phyloP scores from a whole-genome alignment of 2,888 invertebrate species.

The Ectemnius cavifrons region DNA sequence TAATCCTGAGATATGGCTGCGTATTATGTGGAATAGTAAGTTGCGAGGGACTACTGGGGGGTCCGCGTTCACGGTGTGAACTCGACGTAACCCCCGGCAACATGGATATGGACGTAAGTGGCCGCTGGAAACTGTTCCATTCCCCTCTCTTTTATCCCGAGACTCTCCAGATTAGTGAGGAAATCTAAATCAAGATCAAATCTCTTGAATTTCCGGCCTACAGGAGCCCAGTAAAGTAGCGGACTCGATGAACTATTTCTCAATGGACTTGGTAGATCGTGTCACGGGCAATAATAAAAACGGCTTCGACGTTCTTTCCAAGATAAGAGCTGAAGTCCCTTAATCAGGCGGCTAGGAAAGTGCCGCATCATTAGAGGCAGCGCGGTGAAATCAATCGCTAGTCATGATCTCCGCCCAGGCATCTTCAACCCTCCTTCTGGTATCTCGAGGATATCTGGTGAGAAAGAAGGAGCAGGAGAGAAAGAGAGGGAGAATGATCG shows the following conservation, averaged over 20 bases:
- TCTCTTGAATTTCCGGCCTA: constrained; percentile 48
- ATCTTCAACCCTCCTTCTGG: constrained; percentile 16
- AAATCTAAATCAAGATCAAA: constrained; percentile 63
- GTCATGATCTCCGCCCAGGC: constrained; percentile 40
- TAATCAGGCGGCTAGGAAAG: constrained; percentile 21
- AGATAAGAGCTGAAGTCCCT: constrained; percentile 1
- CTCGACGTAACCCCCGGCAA: constrained; percentile 64
- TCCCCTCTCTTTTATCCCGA: constrained; percentile 18
- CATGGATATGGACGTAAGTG: constrained; percentile 61
- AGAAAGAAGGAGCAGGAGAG: no score
- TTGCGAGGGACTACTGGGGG: constrained; percentile 65
- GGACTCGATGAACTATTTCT: no score
- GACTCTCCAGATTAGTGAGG: constrained; percentile 47
- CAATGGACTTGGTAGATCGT: no score
- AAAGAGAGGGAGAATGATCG: constrained; percentile 40
- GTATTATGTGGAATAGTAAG: constrained; percentile 74
- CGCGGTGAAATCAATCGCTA: constrained; percentile 40
- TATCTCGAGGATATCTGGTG: constrained; percentile 53
- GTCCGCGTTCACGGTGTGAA: constrained; percentile 65
- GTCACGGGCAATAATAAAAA: neutral
- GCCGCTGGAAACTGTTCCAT: constrained; percentile 26
- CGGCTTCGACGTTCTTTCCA: neutral
- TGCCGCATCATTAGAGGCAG: constrained; percentile 27
- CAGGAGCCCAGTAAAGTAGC: neutral
- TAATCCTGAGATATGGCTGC: constrained; percentile 77